Evolutionary conservation across 2,113 vertebrate species (phyloP), one percentile per base, ranked within the genome.

Genomic region (Calyptommatus sinebrachiatus): DNA sequence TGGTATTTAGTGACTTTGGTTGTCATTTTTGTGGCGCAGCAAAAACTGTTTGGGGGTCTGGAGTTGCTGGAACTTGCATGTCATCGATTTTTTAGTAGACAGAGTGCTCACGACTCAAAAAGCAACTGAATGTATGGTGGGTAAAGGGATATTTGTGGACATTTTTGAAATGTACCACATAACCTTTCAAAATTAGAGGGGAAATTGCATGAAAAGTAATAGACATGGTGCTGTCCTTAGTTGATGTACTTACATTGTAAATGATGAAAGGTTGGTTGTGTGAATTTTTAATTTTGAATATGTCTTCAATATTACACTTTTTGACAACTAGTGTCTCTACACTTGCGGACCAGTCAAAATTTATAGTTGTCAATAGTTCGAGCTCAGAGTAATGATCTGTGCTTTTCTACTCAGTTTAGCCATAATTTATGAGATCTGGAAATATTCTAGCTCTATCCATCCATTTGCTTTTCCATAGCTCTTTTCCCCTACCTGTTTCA

Each of bases 31-130:
- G 65, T 96, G 10, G 88, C 87, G 46, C 97, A 98, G 90, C 96
- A 97, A 41, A 96, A 94, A 93, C 4, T 97, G 11, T 92, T 95
- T 18, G 98, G 98, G 4, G 98, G 98, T 65, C 83, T 99, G 71
- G 98, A 99, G 92, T 88, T 99, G 80, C 90, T 98, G 53, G 98
- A 99, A 94, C 85, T 99, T 71, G 91, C 96, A 63, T 97, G 96
- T 77, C 96, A 99, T 83, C 94, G 24, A 0, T 94, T 94, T 85
- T 95, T 96, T 91, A 95, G 87, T 83, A 91, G 86, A 50, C 81
- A 89, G 35, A 90, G 91, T 73, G 74, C 80, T 84, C 80, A 88
- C 0, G 66, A 86, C 26, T 84, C 9, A 1, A 97, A 96, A 91
- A 89, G 76, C 4, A 92, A 96, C 84, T 94, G 60, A 93, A 76